Conservation (phyloP, 1,140 invertebrate genomes). For the Pogonomyrmex californicus region DNA sequence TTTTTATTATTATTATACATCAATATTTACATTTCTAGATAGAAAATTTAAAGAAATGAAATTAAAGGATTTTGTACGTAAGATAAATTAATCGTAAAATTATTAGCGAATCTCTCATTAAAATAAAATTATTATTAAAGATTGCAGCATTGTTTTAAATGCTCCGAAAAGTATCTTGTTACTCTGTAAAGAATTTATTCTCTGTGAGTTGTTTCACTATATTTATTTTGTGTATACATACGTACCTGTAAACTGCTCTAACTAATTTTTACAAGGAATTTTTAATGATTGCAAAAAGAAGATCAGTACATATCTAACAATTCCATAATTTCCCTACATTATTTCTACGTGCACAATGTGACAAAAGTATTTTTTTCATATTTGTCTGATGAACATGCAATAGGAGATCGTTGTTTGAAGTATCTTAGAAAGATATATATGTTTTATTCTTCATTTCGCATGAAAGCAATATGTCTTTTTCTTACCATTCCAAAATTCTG, state of each 20-base stretch:
- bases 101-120: neutral
- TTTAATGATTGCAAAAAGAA: neutral
- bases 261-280: neutral
- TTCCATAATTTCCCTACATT: neutral
- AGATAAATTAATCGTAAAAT: neutral
- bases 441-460: neutral
- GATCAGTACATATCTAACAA: neutral
- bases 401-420: slow-evolving; percentile 30
- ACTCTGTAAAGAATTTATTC: neutral
- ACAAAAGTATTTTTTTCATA: neutral
- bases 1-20: neutral
- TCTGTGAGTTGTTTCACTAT: neutral
- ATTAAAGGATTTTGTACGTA: neutral
- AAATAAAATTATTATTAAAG: neutral
- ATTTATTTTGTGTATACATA: neutral
- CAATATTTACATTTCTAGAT: neutral
- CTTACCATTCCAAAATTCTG: slow-evolving; percentile 39
- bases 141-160: neutral
- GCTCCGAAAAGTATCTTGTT: neutral
- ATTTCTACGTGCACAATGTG: neutral
- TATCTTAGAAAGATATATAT: slow-evolving; percentile 17
- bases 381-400: slow-evolving; percentile 28
- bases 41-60: neutral
- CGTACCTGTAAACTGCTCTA: neutral
- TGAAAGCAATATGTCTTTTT: neutral